phyloP scores from a whole-genome alignment of 2,888 invertebrate genomes.

The Phortica okadai region DNA sequence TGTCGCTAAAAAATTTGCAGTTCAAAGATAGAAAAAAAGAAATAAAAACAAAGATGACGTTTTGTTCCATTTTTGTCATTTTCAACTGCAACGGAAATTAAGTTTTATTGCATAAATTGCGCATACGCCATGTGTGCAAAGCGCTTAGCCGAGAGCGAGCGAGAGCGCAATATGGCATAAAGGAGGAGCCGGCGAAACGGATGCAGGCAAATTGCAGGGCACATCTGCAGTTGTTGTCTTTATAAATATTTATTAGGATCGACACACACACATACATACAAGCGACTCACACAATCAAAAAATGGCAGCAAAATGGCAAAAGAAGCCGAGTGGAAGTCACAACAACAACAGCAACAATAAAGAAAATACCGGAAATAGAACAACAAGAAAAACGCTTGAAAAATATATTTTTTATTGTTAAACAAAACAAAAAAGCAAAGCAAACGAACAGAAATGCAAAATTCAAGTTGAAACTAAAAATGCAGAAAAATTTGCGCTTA shows the following conservation, averaged over 20 bases:
- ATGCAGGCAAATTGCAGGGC: conserved; percentile 51
- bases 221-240: conserved; percentile 51
- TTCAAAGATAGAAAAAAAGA: neutral
- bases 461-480: conserved; percentile 31
- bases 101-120: conserved; percentile 4
- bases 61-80: neutral
- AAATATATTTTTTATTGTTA: conserved; percentile 36
- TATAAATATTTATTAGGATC: conserved; percentile 17
- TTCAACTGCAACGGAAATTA: conserved; percentile 2
- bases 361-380: neutral
- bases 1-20: neutral
- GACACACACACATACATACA: conserved; percentile 36
- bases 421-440: neutral
- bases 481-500: conserved; percentile 10
- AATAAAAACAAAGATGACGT: conserved; percentile 1
- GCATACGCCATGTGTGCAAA: conserved; percentile 30
- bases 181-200: neutral
- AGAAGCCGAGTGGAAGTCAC: conserved; percentile 39
- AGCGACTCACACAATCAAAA: conserved; percentile 39
- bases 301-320: conserved; percentile 52
- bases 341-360: neutral
- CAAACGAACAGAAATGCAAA: conserved; percentile 14
- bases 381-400: conserved; percentile 36
- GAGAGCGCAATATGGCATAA: neutral
- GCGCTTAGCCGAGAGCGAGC: neutral